These are phyloP conservation scores for Alviniconcha strummeri DNA, from an alignment of 2,888 invertebrate species.

Conservation along the genomic window DNA sequence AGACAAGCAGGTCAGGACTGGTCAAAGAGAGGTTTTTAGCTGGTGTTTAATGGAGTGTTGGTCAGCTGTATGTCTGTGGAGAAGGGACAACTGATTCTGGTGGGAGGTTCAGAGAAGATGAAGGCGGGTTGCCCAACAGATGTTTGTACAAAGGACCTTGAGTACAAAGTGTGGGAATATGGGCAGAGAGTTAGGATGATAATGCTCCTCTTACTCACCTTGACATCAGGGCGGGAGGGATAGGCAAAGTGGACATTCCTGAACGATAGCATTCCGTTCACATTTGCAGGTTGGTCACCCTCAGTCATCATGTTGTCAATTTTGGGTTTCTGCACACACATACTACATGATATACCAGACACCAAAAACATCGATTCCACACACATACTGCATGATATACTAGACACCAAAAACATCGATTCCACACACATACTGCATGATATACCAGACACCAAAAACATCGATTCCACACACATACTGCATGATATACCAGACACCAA, in stretches of 20 bases:
- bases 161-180: too few species aligned
- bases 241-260: slow-evolving; percentile 73
- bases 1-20: too few species aligned
- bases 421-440: not conserved
- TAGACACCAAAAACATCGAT: not conserved
- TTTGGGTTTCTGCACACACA: slow-evolving; percentile 28
- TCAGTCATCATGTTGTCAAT: slow-evolving; percentile 33
- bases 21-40: too few species aligned
- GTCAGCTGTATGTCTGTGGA: too few species aligned
- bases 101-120: too few species aligned
- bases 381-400: too few species aligned
- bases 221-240: slow-evolving; percentile 72
- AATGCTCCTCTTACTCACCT: slow-evolving; percentile 46
- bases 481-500: too few species aligned
- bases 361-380: not conserved
- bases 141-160: too few species aligned
- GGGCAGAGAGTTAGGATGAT: too few species aligned
- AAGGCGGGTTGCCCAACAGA: too few species aligned
- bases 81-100: too few species aligned
- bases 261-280: slow-evolving; percentile 72
- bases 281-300: slow-evolving; percentile 11
- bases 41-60: too few species aligned
- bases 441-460: not conserved
- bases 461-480: not conserved
- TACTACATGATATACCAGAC: not conserved